A percentile compares a stretch with the other conserved stretches of the same genome.
These are phyloP conservation scores for Muscicapa striata DNA, from an alignment of 2,797 vertebrate genomes.

Conservation along the genomic window DNA sequence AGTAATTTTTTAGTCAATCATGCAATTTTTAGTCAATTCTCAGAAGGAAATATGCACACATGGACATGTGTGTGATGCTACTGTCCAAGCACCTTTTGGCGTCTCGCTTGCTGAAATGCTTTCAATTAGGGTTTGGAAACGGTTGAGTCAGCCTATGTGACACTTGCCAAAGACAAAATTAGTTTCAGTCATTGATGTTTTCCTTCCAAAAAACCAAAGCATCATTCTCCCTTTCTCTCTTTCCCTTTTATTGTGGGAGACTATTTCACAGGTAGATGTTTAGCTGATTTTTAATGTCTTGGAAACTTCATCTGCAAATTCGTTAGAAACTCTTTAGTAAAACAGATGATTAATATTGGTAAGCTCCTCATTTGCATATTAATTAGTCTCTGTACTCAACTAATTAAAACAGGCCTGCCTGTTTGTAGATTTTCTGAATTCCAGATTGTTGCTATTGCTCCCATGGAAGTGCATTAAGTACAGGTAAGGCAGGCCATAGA, in stretches of 20 bases:
- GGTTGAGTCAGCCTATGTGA: conserved; percentile 15
- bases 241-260: conserved; percentile 19
- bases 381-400: conserved; percentile 80
- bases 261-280: conserved; percentile 65
- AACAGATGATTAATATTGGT: conserved; percentile 81
- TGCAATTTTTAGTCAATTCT: not conserved
- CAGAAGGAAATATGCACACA: not conserved
- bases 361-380: conserved; percentile 81
- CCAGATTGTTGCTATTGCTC: conserved; percentile 64
- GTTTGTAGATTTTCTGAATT: conserved; percentile 71
- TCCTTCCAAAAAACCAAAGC: conserved; percentile 60
- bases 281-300: conserved; percentile 73
- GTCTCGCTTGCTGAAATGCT: conserved; percentile 63
- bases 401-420: conserved; percentile 76
- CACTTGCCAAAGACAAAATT: conserved; percentile 75
- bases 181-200: conserved; percentile 66
- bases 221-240: not conserved
- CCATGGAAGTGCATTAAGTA: conserved; percentile 25
- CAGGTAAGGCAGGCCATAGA: not conserved
- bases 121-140: conserved; percentile 73
- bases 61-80: fast-evolving
- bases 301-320: conserved; percentile 78
- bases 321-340: conserved; percentile 76
- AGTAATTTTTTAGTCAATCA: not conserved
- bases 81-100: conserved; percentile 58